A percentile compares a stretch with the other conserved stretches of the same genome.
phyloP scores from a whole-genome alignment of 2,888 invertebrate genomes.

The Willowsia nigromaculata region DNA sequence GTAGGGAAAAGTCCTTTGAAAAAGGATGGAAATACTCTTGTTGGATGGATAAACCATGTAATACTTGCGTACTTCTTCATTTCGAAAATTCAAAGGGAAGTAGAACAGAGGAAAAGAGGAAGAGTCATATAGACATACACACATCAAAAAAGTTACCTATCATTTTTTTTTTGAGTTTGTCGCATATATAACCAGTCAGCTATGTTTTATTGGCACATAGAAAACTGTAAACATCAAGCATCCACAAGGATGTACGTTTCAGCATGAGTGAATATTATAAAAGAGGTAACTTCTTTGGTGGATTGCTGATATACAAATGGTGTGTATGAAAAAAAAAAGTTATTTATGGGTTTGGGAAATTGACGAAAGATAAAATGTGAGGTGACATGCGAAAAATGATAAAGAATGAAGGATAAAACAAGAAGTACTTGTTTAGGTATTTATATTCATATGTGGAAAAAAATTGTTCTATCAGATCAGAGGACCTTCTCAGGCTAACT shows the following conservation, averaged over 20 bases:
- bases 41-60: slow-evolving; percentile 16
- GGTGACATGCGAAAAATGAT: slow-evolving; percentile 67
- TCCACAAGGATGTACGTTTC: slow-evolving; percentile 45
- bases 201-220: slow-evolving; percentile 43
- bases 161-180: slow-evolving; percentile 16
- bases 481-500: no score
- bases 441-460: background rate
- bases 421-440: background rate
- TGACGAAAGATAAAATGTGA: slow-evolving; percentile 68
- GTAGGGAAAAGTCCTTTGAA: slow-evolving; percentile 29
- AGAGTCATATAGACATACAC: background rate
- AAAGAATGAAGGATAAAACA: slow-evolving; percentile 21
- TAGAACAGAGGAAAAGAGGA: background rate
- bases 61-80: slow-evolving; percentile 25
- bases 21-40: slow-evolving; percentile 27
- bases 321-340: slow-evolving; percentile 29
- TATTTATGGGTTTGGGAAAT: slow-evolving; percentile 54
- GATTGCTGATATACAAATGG: background rate
- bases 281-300: background rate
- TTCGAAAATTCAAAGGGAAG: slow-evolving; percentile 11
- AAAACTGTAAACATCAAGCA: slow-evolving; percentile 41
- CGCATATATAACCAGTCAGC: background rate
- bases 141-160: slow-evolving; percentile 51
- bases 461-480: no score
- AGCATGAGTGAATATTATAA: slow-evolving; percentile 24